These are phyloP conservation scores for Perccottus glenii DNA, from an alignment of 2,113 vertebrate species.

Conservation along the genomic window DNA sequence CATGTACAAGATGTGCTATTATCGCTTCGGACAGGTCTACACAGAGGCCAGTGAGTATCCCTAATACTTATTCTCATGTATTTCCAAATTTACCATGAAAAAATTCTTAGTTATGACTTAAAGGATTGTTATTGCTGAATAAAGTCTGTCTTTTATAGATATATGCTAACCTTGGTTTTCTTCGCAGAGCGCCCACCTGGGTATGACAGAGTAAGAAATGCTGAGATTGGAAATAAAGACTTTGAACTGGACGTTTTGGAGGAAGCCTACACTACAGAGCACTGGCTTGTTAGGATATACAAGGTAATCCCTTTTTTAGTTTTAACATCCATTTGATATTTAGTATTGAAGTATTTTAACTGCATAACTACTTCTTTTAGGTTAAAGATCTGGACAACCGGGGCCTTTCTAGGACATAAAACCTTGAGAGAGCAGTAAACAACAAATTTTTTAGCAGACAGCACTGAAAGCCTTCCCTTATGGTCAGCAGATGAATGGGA, in stretches of 20 bases:
- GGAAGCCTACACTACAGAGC: conserved; percentile 98
- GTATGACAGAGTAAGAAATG: conserved; percentile 95
- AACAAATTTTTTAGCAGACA: conserved; percentile 56
- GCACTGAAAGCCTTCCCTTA: conserved; percentile 86
- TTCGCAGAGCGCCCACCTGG: conserved; percentile 93
- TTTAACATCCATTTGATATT: neutral
- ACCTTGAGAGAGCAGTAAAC: conserved; percentile 18
- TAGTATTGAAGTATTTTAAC: neutral
- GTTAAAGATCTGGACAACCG: conserved; percentile 98
- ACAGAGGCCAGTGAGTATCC: conserved; percentile 95
- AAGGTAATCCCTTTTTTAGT: conserved; percentile 79
- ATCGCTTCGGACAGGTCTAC: conserved; percentile 98
- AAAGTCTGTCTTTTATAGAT: too few species aligned
- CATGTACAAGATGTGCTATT: conserved; percentile 99
- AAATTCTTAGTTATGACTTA: neutral
- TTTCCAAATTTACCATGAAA: too few species aligned
- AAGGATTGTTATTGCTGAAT: neutral
- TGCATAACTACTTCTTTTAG: conserved; percentile 67
- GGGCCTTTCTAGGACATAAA: conserved; percentile 94
- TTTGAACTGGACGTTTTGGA: conserved; percentile 98
- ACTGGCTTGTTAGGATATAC: conserved; percentile 99
- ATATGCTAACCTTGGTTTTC: neutral
- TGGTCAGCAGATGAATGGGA: conserved; percentile 65
- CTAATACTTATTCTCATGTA: neutral
- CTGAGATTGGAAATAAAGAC: conserved; percentile 99